phyloP scores from a whole-genome alignment of 2,113 vertebrate genomes.

The Gobio gobio region DNA sequence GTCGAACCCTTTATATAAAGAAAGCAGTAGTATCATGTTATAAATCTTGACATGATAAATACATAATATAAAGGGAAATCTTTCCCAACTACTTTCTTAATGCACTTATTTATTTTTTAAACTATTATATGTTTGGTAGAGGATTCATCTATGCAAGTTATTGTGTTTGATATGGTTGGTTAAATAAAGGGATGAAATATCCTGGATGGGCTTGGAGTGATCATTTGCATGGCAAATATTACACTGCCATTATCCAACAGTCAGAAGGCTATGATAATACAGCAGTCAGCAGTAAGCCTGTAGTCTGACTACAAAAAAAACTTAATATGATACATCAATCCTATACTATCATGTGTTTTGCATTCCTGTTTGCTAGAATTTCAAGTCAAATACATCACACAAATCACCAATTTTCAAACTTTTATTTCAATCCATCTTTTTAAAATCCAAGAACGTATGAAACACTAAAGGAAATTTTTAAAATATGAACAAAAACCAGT shows the following conservation, averaged over 20 bases:
- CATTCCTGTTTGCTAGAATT: neutral
- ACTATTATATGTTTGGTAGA: neutral
- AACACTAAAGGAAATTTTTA: neutral
- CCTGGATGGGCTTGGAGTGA: neutral
- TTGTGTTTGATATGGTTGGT: slow-evolving; percentile 16
- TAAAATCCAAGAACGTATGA: slow-evolving; percentile 18
- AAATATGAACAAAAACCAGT: slow-evolving; percentile 15
- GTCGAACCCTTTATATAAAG: neutral
- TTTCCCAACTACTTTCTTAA: neutral
- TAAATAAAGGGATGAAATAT: slow-evolving; percentile 26
- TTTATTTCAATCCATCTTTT: neutral
- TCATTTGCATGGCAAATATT: slow-evolving; percentile 39
- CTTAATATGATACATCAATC: neutral
- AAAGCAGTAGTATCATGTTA: neutral
- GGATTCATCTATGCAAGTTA: neutral
- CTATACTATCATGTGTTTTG: neutral
- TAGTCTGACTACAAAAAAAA: neutral
- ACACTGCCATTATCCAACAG: neutral
- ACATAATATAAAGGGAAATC: neutral
- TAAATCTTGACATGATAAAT: neutral
- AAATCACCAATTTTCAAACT: neutral
- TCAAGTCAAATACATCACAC: neutral
- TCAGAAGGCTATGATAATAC: neutral
- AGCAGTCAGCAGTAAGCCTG: neutral
- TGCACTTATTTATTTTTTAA: too few relatives aligned